These are phyloP conservation scores for Eciton burchellii DNA, from an alignment of 1,140 invertebrate genomes.

Conservation along the genomic window DNA sequence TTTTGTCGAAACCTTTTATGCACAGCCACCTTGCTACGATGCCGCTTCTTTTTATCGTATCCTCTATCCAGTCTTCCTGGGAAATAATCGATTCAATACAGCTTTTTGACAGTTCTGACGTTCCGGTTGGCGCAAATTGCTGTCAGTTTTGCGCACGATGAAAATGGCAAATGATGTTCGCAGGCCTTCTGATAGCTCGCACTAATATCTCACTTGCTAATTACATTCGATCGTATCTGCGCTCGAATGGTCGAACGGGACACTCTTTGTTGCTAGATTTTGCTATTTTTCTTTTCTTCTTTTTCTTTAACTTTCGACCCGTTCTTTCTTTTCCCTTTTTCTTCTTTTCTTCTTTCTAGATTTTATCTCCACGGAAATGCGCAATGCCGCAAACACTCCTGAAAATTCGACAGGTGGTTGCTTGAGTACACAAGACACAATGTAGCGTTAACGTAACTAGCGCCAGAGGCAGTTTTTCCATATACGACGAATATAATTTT, in stretches of 20 bases:
- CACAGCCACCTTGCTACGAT: conserved; percentile 1
- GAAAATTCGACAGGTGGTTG: background rate
- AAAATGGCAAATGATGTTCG: conserved; percentile 17
- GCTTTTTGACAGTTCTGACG: conserved; percentile 16
- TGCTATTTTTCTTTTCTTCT: no score
- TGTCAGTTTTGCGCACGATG: background rate
- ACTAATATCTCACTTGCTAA: conserved; percentile 4
- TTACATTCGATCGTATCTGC: background rate
- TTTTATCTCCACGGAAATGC: background rate
- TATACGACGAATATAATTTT: conserved; percentile 6
- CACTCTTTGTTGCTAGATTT: background rate
- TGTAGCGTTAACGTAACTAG: conserved; percentile 7
- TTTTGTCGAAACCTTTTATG: background rate
- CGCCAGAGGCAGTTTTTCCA: conserved; percentile 14
- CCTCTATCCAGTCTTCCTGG: background rate
- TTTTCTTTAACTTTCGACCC: background rate
- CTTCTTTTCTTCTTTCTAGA: no score
- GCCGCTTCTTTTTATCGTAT: conserved; percentile 8
- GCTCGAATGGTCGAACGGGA: background rate
- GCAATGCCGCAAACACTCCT: background rate
- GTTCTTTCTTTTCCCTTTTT: no score
- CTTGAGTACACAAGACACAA: no score
- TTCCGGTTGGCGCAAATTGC: background rate
- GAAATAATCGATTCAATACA: conserved; percentile 31
- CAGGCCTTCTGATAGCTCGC: background rate